Conservation (phyloP, 2,113 vertebrate genomes). For the Actinemys pallida region DNA sequence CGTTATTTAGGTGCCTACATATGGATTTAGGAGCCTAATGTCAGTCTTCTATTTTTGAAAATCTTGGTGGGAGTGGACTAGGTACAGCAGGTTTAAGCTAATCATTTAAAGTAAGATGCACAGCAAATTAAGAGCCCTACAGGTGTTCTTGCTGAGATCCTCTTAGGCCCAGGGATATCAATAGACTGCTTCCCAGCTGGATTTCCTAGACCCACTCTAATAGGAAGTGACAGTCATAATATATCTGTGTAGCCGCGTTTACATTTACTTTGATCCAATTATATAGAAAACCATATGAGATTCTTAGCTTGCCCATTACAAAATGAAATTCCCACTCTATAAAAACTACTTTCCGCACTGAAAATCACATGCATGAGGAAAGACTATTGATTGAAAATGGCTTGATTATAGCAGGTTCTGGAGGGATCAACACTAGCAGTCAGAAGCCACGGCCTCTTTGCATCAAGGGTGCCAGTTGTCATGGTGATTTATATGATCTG, state of each 20-base stretch:
- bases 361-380: fast-evolving
- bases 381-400: background rate
- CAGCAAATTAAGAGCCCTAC: fast-evolving
- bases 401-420: background rate
- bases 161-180: fast-evolving
- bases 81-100: fast-evolving
- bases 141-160: background rate
- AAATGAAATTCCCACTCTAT: fast-evolving
- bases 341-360: background rate
- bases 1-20: background rate
- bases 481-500: fast-evolving
- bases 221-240: background rate
- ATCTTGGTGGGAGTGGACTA: background rate
- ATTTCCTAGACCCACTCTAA: background rate
- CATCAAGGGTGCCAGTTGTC: background rate
- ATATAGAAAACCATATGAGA: background rate
- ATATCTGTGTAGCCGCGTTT: fast-evolving
- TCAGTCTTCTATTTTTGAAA: background rate
- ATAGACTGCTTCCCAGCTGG: fast-evolving
- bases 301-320: background rate
- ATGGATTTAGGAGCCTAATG: background rate
- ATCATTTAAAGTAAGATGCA: background rate
- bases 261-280: background rate
- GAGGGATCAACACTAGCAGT: background rate
- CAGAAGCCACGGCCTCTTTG: fast-evolving